phyloP scores from a whole-genome alignment of 2,797 vertebrate genomes.

The Syngnathus acus region DNA sequence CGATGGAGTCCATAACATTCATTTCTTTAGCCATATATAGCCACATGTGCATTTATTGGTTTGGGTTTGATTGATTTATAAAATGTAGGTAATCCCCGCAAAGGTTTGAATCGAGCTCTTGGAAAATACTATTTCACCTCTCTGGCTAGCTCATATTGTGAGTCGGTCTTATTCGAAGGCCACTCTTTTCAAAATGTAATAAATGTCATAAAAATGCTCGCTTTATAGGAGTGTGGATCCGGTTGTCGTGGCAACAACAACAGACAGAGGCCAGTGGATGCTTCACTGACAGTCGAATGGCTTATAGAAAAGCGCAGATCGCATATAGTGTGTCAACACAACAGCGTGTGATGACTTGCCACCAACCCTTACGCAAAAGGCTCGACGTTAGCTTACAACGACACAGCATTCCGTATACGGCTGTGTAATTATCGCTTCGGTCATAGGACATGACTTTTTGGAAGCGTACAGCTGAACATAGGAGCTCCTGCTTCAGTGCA shows the following conservation, averaged over 20 bases:
- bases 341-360: slow-evolving; percentile 9
- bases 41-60: too few relatives aligned
- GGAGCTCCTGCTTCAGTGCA: slow-evolving; percentile 20
- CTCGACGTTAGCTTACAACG: slow-evolving; percentile 11
- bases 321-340: background rate
- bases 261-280: background rate
- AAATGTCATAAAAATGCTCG: background rate
- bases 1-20: background rate
- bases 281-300: background rate
- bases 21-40: background rate
- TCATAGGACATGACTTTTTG: slow-evolving; percentile 11
- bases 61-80: too few relatives aligned
- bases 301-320: slow-evolving; percentile 6
- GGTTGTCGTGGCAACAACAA: background rate
- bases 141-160: too few relatives aligned
- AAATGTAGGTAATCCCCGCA: too few relatives aligned
- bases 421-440: slow-evolving; percentile 6
- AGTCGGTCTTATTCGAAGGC: too few relatives aligned
- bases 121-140: too few relatives aligned
- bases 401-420: background rate
- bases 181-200: background rate
- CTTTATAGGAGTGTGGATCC: background rate
- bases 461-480: slow-evolving; percentile 16
- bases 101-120: too few relatives aligned
- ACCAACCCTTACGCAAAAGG: slow-evolving; percentile 14